Base-by-base conservation (phyloP, 2,113 vertebrate genomes). In the Siphamia tubifer region DNA sequence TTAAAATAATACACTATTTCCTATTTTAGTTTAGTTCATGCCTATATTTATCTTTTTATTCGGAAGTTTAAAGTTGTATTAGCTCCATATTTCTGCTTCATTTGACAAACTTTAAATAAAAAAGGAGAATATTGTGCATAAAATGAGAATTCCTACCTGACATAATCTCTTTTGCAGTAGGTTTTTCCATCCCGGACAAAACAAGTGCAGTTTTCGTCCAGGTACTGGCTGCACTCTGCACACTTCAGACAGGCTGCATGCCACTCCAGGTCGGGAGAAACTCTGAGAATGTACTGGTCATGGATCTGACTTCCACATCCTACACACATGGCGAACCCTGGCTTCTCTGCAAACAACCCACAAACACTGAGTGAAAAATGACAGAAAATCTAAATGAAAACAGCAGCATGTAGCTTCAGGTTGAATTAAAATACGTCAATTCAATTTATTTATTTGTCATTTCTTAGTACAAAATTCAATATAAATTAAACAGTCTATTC, bases 231-330 rank as follows among this genome's bases (percentile, higher is more conserved):
- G 88, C 97, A 99, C 85, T 98, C 96, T 3, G 95, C 94, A 47
- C 97, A 99, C 91, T 96, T 97, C 68, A 99, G 94, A 82, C 97
- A 99, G 78, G 95, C 95, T 43, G 95, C 96, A 36, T 99, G 97
- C 97, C 97, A 99, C 90, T 97, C 96, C 81, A 99, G 92, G 88
- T 99, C 97, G 36, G 97, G 97, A 51, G 94, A 98, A 48, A 99
- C 97, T 74, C 94, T 93, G 79, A 99, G 92, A 84, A 98, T 93
- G 81, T 97, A 99, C 84, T 95, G 97, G 89, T 99, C 97, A 84
- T 95, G 95, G 92, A 99, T 99, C 85, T 95, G 95, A 90, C 95
- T 95, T 89, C 97, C 97, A 90, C 97, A 99, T 87, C 97, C 98
- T 48, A 95, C 95, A 88, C 97, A 99, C 93, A 93, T 94, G 61